Percentiles rank a stretch among this genome's conserved stretches.
Conservation (phyloP, 2,888 invertebrate genomes). For the Seira sanloemensis region DNA sequence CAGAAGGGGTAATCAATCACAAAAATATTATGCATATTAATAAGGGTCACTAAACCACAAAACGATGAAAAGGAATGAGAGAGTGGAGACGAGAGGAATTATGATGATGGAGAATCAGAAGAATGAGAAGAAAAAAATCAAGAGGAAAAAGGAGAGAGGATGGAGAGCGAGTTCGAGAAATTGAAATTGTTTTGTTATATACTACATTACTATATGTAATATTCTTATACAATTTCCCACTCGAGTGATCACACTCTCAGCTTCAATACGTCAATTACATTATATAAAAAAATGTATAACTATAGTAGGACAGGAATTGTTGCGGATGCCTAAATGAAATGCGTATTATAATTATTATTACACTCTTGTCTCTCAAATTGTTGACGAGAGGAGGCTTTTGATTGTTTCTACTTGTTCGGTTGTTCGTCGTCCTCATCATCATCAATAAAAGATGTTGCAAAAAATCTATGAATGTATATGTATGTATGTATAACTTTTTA, state of each 20-base stretch:
- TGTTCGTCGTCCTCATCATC: constrained; percentile 41
- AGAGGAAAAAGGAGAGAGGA: constrained; percentile 29
- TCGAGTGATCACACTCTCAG: constrained; percentile 8
- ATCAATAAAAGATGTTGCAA: not conserved
- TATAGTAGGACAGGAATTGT: too few species aligned
- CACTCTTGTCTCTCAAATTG: constrained; percentile 26
- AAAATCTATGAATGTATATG: not conserved
- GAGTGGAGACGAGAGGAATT: constrained; percentile 16
- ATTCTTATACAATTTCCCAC: not conserved
- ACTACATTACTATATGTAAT: too few species aligned
- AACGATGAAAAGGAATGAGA: constrained; percentile 26
- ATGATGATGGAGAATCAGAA: constrained; percentile 33
- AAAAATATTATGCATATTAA: constrained; percentile 66
- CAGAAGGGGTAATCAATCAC: constrained; percentile 58
- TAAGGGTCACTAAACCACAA: constrained; percentile 66
- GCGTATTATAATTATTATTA: constrained; percentile 20
- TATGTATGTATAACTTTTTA: too few species aligned
- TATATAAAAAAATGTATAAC: too few species aligned
- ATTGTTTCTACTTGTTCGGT: constrained; percentile 23
- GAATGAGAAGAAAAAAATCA: constrained; percentile 33
- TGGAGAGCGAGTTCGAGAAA: constrained; percentile 1
- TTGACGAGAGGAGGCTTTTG: constrained; percentile 43
- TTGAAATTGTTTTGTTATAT: too few species aligned
- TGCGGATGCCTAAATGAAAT: constrained; percentile 13
- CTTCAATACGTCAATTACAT: not conserved